phyloP scores from a whole-genome alignment of 2,797 vertebrate genomes.

The Falco berigora region DNA sequence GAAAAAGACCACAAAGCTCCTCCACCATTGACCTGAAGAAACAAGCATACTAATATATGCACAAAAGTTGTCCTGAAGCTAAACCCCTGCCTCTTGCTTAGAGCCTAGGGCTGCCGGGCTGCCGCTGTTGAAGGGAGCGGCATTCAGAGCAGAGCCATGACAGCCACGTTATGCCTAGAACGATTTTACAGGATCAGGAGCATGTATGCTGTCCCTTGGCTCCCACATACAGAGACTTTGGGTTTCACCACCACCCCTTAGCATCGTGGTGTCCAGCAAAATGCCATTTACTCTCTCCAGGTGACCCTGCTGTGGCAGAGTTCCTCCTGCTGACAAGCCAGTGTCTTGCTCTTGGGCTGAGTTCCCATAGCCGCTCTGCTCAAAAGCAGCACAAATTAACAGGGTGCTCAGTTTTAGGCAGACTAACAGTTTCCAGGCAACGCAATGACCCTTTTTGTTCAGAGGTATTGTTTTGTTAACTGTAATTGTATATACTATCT shows the following conservation, averaged over 20 bases:
- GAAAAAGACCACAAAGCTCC: background rate
- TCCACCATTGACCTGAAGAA: background rate
- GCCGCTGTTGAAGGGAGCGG: background rate
- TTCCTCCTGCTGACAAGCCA: background rate
- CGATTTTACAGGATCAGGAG: background rate
- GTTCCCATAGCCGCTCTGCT: background rate
- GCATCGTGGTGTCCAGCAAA: background rate
- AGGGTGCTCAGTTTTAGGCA: background rate
- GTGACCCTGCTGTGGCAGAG: background rate
- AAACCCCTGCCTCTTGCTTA: background rate
- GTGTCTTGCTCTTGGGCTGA: background rate
- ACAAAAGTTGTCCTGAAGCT: background rate
- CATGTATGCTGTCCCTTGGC: background rate
- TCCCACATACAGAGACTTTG: background rate
- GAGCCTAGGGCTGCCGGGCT: background rate
- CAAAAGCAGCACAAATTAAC: background rate
- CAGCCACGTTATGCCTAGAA: background rate
- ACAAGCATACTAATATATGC: background rate
- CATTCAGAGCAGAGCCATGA: background rate
- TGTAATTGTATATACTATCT: constrained; percentile 46
- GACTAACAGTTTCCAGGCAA: constrained; percentile 69
- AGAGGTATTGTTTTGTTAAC: constrained; percentile 15
- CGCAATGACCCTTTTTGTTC: constrained; percentile 46
- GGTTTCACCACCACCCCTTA: background rate
- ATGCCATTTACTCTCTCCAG: background rate